Evolutionary conservation across 1,140 invertebrate genomes (phyloP).

Genomic region (Pollicipes pollicipes): DNA sequence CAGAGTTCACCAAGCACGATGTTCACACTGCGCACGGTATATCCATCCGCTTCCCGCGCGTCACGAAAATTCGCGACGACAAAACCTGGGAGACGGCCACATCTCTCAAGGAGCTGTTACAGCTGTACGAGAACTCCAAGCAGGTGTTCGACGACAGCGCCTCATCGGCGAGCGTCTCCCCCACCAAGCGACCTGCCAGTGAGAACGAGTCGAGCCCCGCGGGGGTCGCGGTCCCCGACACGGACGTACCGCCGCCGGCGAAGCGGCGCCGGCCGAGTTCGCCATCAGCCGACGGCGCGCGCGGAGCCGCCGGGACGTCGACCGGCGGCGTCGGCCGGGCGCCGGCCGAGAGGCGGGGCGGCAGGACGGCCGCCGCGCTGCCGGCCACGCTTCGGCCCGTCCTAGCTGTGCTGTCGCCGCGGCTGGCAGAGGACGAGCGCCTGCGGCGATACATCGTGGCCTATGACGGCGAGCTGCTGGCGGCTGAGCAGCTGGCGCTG

Average conservation of each 20-base stretch:
- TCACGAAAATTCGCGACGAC: slow-evolving; percentile 61
- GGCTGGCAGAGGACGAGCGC: neutral
- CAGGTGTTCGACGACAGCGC: slow-evolving; percentile 7
- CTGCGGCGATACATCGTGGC: slow-evolving; percentile 10
- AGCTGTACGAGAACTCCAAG: slow-evolving; percentile 12
- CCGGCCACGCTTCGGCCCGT: neutral
- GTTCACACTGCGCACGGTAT: slow-evolving; percentile 78
- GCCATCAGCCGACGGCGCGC: neutral
- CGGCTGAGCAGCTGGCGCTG: slow-evolving; percentile 1
- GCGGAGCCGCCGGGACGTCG: too few relatives aligned
- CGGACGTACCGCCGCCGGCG: neutral
- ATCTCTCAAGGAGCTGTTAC: slow-evolving; percentile 46
- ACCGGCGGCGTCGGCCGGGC: too few relatives aligned
- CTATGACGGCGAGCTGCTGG: slow-evolving; percentile 10
- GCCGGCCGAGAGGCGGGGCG: neutral
- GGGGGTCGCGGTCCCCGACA: neutral
- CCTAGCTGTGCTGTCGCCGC: neutral
- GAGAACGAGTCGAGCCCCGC: neutral
- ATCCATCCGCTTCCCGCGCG: slow-evolving; percentile 77
- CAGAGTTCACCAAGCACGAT: slow-evolving; percentile 72
- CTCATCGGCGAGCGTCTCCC: neutral
- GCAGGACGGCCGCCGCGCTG: neutral
- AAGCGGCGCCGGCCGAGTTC: too few relatives aligned
- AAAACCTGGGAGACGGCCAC: slow-evolving; percentile 72
- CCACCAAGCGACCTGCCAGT: neutral